phyloP scores from a whole-genome alignment of 2,888 invertebrate genomes.

The Norana najaformis region DNA sequence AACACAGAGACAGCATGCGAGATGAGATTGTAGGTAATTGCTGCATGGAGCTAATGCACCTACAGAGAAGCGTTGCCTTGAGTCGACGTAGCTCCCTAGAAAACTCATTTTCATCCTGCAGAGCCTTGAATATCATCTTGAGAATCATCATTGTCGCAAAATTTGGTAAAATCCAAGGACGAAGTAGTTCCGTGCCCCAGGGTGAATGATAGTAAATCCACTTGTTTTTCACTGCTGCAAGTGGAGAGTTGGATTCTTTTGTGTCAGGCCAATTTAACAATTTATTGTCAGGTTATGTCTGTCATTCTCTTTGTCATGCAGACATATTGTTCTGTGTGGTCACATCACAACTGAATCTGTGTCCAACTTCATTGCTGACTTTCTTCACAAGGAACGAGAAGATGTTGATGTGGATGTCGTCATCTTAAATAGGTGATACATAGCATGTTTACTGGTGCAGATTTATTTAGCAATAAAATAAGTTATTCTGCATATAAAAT shows the following conservation, averaged over 20 bases:
- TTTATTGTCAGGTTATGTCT: background rate
- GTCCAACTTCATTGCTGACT: constrained; percentile 99
- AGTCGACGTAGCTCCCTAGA: background rate
- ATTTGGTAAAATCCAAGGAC: background rate
- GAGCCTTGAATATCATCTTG: background rate
- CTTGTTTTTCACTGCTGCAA: background rate
- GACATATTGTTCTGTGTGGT: constrained; percentile 99
- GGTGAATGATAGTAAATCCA: background rate
- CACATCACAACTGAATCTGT: constrained; percentile 99
- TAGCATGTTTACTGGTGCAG: too few relatives aligned
- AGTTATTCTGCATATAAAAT: too few relatives aligned
- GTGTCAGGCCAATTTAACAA: too few relatives aligned
- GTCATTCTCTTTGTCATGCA: constrained; percentile 63
- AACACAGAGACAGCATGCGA: background rate
- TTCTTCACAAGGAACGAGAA: constrained; percentile 99
- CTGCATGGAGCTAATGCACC: background rate
- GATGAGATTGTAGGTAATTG: background rate
- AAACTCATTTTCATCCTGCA: background rate
- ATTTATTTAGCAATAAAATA: too few relatives aligned
- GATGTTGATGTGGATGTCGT: constrained; percentile 99
- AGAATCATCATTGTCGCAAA: background rate
- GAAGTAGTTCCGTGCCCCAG: background rate
- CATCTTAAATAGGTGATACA: constrained; percentile 92
- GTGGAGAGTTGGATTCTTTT: background rate
- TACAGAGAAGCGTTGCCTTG: background rate